Evolutionary conservation across 2,888 invertebrate species (phyloP), one percentile per base, ranked within the genome.

Genomic region (Tineola bisselliella): DNA sequence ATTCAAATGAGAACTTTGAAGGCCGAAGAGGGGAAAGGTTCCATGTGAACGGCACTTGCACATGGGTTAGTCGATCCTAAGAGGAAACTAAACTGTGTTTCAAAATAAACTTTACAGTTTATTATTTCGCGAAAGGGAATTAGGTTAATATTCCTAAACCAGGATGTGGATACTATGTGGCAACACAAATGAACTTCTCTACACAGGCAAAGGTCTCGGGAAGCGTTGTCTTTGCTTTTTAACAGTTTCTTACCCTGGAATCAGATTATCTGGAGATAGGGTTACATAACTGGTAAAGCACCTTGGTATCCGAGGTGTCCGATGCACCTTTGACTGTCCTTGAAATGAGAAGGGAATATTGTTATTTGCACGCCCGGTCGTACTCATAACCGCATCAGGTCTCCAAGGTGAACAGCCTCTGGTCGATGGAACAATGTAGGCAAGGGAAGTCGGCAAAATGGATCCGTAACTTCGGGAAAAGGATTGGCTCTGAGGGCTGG

Each of bases 341-440:
- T 75, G 74, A 76, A 75, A 74, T 73, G 73, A 73, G 69, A 74
- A 72, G 73, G 70, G 70, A 70, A 68, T 72, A 70, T 72, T 72
- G 69, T 69, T 75, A 74, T 65, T 70, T 69, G 69, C 74, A 70
- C 73, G 72, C 73, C 70, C 73, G 70, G 69, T 88, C 89, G 90
- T 91, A 90, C 90, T 89, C 88, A 90, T 90, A 90, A 89, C 90
- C 90, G 90, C 90, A 91, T 89, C 91, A 91, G 91, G 91, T 92
- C 90, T 91, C 90, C 90, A 89, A 91, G 90, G 90, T 90, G 83
- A 89, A 86, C 82, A 89, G 89, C 89, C 89, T 90, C 88, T 89
- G 88, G 89, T 89, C 88, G 86, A 88, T 88, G 86, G 89, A 90
- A 83, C 87, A 90, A 91, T 89, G 89, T 89, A 89, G 89, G 86